A percentile compares a stretch with the other conserved stretches of the same genome.
Evolutionary conservation across 2,888 invertebrate species (phyloP).

Genomic region (Pedicia rivosa): DNA sequence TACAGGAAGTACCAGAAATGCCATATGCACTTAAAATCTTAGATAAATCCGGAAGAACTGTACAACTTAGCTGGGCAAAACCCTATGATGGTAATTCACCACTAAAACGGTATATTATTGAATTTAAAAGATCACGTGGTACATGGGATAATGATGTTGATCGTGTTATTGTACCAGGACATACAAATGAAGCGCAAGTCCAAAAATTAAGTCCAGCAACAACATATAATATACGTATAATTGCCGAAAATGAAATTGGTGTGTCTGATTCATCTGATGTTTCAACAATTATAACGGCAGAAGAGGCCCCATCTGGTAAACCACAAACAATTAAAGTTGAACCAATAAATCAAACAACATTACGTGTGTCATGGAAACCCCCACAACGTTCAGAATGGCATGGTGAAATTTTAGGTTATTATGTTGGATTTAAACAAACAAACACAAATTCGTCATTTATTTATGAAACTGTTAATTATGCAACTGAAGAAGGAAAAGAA

Average conservation of each 20-base stretch:
- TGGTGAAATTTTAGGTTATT: constrained; percentile 80
- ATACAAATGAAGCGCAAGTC: constrained; percentile 76
- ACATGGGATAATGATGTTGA: constrained; percentile 76
- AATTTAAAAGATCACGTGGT: constrained; percentile 74
- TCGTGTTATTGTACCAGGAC: constrained; percentile 76
- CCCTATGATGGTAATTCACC: constrained; percentile 87
- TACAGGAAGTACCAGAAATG: constrained; percentile 70
- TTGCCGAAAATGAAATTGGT: constrained; percentile 87
- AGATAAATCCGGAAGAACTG: constrained; percentile 80
- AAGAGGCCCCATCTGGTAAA: constrained; percentile 76
- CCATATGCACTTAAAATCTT: constrained; percentile 78
- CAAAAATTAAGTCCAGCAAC: constrained; percentile 81
- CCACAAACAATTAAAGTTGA: constrained; percentile 74
- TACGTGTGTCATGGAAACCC: constrained; percentile 82
- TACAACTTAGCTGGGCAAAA: constrained; percentile 82
- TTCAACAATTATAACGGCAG: constrained; percentile 88
- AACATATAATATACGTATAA: constrained; percentile 81
- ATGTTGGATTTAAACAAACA: constrained; percentile 75
- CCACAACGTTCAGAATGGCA: constrained; percentile 83
- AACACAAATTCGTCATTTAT: constrained; percentile 74
- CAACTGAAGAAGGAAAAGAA: constrained; percentile 81
- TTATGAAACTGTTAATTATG: constrained; percentile 83
- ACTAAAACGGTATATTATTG: constrained; percentile 76
- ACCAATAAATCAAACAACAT: constrained; percentile 71
- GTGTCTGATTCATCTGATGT: constrained; percentile 85